Conservation (phyloP, 2,113 vertebrate species). For the Sceloporus tristichus region DNA sequence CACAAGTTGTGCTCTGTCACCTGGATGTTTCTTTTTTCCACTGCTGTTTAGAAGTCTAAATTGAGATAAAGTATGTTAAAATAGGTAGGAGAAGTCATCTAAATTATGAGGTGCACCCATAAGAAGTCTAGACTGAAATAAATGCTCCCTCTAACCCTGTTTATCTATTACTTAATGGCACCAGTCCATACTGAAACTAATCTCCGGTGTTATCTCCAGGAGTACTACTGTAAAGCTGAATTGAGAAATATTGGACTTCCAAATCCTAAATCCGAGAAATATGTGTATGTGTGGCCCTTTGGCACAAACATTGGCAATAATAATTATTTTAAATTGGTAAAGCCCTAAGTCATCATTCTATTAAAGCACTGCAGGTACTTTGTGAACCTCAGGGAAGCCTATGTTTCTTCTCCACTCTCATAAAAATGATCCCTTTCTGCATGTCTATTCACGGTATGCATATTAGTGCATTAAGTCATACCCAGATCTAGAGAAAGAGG, state of each 20-base stretch:
- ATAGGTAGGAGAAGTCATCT: not conserved
- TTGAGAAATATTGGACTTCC: not conserved
- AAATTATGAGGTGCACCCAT: not conserved
- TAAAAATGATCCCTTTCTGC: not conserved
- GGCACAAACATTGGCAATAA: too few species aligned
- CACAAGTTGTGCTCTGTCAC: constrained; percentile 7
- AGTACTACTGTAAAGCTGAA: not conserved
- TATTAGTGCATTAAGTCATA: not conserved
- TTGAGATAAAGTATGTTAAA: not conserved
- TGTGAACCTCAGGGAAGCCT: not conserved
- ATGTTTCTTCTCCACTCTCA: not conserved
- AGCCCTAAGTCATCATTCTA: not conserved
- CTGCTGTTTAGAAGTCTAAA: constrained; percentile 21
- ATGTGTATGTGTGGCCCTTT: too few species aligned
- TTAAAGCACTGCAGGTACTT: not conserved
- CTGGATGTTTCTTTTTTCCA: constrained; percentile 19
- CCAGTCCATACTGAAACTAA: constrained; percentile 25
- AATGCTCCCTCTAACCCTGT: not conserved
- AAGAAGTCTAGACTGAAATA: not conserved
- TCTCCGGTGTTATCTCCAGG: not conserved
- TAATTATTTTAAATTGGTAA: rapidly evolving
- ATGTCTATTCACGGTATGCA: not conserved
- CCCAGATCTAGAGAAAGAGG: not conserved
- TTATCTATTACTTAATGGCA: constrained; percentile 13
- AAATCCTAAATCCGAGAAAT: too few species aligned